Conservation (phyloP, 2,888 invertebrate genomes). For the Drosophila nr. perissopoda region DNA sequence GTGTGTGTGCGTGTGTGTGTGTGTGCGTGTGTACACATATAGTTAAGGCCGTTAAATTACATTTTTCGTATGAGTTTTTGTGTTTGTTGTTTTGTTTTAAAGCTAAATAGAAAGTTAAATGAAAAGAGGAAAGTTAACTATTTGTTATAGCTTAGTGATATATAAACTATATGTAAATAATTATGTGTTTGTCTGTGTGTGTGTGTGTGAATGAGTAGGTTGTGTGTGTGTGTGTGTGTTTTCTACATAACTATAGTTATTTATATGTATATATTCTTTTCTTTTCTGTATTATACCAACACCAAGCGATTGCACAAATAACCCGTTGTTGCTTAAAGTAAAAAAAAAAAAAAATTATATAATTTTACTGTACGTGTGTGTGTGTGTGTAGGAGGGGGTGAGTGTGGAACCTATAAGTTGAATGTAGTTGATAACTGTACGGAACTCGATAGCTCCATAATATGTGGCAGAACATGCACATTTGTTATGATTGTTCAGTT, state of each 20-base stretch:
- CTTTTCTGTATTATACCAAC: constrained; percentile 82
- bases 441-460: neutral
- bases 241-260: constrained; percentile 22
- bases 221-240: constrained; percentile 10
- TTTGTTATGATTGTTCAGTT: constrained; percentile 6
- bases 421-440: constrained; percentile 8
- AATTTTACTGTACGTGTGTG: constrained; percentile 24
- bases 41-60: constrained; percentile 47
- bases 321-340: constrained; percentile 87
- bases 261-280: constrained; percentile 23
- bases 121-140: constrained; percentile 29
- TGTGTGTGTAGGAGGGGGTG: neutral
- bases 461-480: neutral
- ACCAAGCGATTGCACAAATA: constrained; percentile 94
- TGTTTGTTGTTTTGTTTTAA: constrained; percentile 25
- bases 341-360: constrained; percentile 44
- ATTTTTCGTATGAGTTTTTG: constrained; percentile 34
- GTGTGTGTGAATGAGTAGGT: constrained; percentile 14
- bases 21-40: constrained; percentile 23
- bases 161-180: constrained; percentile 13
- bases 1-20: constrained; percentile 22
- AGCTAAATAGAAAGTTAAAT: constrained; percentile 39
- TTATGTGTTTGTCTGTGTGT: constrained; percentile 1
- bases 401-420: constrained; percentile 8
- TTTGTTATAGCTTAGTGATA: constrained; percentile 18